Percentiles rank a stretch among this genome's conserved stretches.
Conservation (phyloP, 2,888 invertebrate genomes). For the Polydrusus tereticollis region DNA sequence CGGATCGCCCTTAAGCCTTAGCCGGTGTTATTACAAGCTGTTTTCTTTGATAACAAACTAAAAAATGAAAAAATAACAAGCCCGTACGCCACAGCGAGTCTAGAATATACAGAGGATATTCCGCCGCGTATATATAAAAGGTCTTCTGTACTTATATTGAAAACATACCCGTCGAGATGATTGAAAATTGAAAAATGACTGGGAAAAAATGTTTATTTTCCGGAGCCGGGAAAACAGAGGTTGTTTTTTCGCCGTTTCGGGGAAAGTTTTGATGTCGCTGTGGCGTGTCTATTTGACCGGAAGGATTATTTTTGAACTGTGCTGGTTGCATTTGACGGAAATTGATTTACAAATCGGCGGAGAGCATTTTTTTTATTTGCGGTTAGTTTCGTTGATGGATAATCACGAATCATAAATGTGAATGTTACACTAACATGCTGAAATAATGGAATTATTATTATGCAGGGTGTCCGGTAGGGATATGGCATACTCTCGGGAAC, state of each 20-base stretch:
- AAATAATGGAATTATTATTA: too few relatives aligned
- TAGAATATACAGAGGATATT: slow-evolving; percentile 51
- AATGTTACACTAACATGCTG: too few relatives aligned
- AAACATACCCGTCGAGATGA: slow-evolving; percentile 52
- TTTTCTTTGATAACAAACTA: slow-evolving; percentile 65
- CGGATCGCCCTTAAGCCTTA: slow-evolving; percentile 49
- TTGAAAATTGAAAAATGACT: slow-evolving; percentile 55
- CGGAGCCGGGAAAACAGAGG: slow-evolving; percentile 23
- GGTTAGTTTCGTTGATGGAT: slow-evolving; percentile 1
- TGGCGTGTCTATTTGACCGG: slow-evolving; percentile 30
- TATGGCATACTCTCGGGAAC: too few relatives aligned
- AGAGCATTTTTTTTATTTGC: slow-evolving; percentile 13
- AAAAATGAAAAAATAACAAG: slow-evolving; percentile 66
- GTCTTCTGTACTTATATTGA: slow-evolving; percentile 51
- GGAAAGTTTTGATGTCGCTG: slow-evolving; percentile 29
- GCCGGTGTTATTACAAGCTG: slow-evolving; percentile 60
- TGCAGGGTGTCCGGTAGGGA: too few relatives aligned
- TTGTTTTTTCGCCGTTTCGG: slow-evolving; percentile 41
- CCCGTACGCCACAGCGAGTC: slow-evolving; percentile 52
- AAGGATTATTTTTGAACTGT: slow-evolving; percentile 14
- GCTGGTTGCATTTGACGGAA: slow-evolving; percentile 26
- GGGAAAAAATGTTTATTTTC: slow-evolving; percentile 47
- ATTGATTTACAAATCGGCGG: slow-evolving; percentile 37
- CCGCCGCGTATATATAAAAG: slow-evolving; percentile 50
- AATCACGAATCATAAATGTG: background rate